Conservation (phyloP, 2,797 vertebrate species). For the Loriculus beryllinus region DNA sequence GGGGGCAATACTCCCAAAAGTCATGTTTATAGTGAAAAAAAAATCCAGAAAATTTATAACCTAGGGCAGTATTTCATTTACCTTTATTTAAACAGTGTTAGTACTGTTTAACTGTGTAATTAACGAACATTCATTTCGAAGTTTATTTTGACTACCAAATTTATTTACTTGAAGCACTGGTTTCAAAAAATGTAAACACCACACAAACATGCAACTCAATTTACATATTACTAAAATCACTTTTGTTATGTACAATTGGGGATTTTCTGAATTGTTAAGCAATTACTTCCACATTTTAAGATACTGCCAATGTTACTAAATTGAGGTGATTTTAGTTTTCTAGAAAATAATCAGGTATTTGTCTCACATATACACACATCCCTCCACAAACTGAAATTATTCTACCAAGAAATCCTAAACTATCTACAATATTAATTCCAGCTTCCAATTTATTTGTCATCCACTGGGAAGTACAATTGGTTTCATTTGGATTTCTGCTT, state of each 20-base stretch:
- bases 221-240: constrained; percentile 41
- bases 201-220: neutral
- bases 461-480: neutral
- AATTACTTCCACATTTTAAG: neutral
- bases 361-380: neutral
- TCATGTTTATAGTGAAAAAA: constrained; percentile 28
- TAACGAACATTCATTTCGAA: constrained; percentile 68
- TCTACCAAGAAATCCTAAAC: neutral
- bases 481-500: neutral
- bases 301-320: neutral
- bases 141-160: constrained; percentile 62
- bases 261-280: constrained; percentile 38
- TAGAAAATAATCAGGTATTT: constrained; percentile 9
- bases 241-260: neutral
- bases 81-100: constrained; percentile 59
- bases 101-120: constrained; percentile 65
- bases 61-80: constrained; percentile 43
- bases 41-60: constrained; percentile 55
- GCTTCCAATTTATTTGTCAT: neutral
- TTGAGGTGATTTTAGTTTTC: neutral
- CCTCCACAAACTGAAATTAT: neutral
- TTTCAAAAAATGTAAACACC: neutral
- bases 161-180: constrained; percentile 53
- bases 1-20: constrained; percentile 29
- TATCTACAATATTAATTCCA: neutral